Evolutionary conservation across 2,888 invertebrate genomes (phyloP).

Genomic region (Furcula furcula): DNA sequence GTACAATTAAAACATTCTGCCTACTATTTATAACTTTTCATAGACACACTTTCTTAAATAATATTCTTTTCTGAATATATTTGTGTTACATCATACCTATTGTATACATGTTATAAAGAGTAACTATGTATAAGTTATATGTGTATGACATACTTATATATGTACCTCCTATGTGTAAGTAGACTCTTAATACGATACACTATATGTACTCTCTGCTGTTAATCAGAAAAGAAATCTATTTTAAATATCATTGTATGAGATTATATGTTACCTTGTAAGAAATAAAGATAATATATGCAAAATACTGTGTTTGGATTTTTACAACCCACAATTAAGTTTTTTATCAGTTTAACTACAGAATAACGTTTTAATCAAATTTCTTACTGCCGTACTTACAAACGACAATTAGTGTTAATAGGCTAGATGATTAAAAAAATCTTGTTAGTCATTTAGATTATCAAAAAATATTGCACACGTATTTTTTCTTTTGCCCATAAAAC

Average conservation of each 20-base stretch:
- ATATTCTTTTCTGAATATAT: conserved; percentile 3
- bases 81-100: conserved; percentile 20
- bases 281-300: conserved; percentile 50
- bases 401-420: too few relatives aligned
- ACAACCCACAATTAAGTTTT: background rate
- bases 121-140: conserved; percentile 21
- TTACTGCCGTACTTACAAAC: too few relatives aligned
- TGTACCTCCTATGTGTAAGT: conserved; percentile 19
- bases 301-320: conserved; percentile 22
- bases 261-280: conserved; percentile 74
- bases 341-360: too few relatives aligned
- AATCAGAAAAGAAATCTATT: conserved; percentile 72
- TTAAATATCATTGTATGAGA: conserved; percentile 78
- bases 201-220: conserved; percentile 58
- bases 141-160: background rate
- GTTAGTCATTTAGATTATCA: too few relatives aligned
- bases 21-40: conserved; percentile 9
- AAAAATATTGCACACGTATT: too few relatives aligned
- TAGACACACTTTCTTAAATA: conserved; percentile 10
- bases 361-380: too few relatives aligned
- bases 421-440: too few relatives aligned
- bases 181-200: conserved; percentile 36
- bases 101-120: conserved; percentile 26
- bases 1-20: conserved; percentile 9
- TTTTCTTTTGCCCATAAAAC: too few relatives aligned